Conservation (phyloP, 2,888 invertebrate genomes). For the Adela reaumurella region DNA sequence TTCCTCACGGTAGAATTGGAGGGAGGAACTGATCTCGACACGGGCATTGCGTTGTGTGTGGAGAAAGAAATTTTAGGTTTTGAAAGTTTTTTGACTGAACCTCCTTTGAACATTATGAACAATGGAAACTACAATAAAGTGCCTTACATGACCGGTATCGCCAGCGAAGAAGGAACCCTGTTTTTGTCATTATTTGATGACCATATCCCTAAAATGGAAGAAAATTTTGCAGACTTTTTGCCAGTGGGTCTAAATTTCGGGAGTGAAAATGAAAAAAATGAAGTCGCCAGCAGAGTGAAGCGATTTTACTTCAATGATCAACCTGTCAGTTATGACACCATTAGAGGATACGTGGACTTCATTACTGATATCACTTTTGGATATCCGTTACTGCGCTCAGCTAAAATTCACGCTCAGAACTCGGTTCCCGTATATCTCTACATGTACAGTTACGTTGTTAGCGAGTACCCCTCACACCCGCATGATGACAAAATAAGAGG, state of each 20-base stretch:
- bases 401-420: neutral
- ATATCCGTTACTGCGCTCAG: neutral
- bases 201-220: conserved; percentile 9
- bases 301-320: neutral
- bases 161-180: conserved; percentile 8
- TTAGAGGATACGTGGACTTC: neutral
- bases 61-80: neutral
- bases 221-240: conserved; percentile 7
- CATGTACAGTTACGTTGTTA: neutral
- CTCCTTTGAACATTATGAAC: conserved; percentile 5
- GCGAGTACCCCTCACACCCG: neutral
- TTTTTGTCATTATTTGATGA: conserved; percentile 3
- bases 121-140: conserved; percentile 5
- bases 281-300: neutral
- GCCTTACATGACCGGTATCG: conserved; percentile 6
- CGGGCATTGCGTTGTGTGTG: neutral
- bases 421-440: neutral
- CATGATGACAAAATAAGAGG: neutral
- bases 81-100: conserved; percentile 4
- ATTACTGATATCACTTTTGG: neutral
- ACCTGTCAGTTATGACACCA: neutral
- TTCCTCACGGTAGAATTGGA: too few species aligned
- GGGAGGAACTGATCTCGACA: too few species aligned
- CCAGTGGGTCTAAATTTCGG: conserved; percentile 7
- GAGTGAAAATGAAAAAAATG: conserved; percentile 1